phyloP scores from a whole-genome alignment of 2,888 invertebrate species.

The Eumerus sabulonum region DNA sequence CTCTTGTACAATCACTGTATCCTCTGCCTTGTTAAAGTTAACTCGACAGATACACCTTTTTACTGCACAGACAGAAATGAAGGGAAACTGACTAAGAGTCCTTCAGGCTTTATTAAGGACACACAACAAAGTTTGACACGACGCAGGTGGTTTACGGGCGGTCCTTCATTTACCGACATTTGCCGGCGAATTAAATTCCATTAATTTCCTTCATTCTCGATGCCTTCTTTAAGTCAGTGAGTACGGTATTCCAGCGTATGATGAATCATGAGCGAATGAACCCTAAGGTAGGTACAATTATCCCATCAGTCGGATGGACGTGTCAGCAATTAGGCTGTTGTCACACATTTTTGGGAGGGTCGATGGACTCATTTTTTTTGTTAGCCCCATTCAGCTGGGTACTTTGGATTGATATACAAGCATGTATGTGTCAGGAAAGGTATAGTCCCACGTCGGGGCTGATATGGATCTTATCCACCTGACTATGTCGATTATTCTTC shows the following conservation, averaged over 20 bases:
- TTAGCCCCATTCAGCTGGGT: too few relatives aligned
- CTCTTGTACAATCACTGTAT: too few relatives aligned
- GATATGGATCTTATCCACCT: too few relatives aligned
- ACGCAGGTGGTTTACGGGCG: conserved; percentile 25
- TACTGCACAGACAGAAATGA: background rate
- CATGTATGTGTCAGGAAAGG: too few relatives aligned
- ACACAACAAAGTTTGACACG: conserved; percentile 8
- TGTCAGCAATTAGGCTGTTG: background rate
- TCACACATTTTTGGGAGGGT: background rate
- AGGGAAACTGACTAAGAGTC: background rate
- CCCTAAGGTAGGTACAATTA: background rate
- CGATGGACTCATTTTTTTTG: background rate
- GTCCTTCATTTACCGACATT: conserved; percentile 12
- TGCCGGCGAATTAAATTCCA: background rate
- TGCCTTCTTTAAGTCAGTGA: background rate
- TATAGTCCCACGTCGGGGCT: too few relatives aligned
- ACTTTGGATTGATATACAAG: too few relatives aligned
- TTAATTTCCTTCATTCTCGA: background rate
- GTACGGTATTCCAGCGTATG: too few relatives aligned
- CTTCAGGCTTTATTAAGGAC: conserved; percentile 22
- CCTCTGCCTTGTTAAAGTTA: background rate
- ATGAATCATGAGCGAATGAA: too few relatives aligned
- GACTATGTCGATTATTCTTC: too few relatives aligned
- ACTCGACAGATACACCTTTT: conserved; percentile 19
- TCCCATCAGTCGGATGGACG: background rate